phyloP scores from a whole-genome alignment of 2,797 vertebrate genomes.

The Schizothorax lantsangensis region DNA sequence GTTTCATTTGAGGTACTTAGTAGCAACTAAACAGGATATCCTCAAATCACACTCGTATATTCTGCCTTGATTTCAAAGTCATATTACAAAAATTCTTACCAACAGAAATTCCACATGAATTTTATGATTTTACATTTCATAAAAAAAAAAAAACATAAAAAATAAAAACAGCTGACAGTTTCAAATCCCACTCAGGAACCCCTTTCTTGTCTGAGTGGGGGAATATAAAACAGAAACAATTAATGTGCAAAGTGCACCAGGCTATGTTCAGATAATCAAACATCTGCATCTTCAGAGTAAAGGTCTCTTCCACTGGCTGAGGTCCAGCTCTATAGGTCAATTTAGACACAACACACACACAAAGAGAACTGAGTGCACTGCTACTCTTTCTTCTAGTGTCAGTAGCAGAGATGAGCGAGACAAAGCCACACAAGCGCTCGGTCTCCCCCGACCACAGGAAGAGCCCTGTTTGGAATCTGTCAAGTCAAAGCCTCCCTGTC shows the following conservation, averaged over 20 bases:
- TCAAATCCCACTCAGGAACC: neutral
- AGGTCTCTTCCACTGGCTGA: slow-evolving; percentile 34
- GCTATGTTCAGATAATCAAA: neutral
- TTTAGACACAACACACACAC: slow-evolving; percentile 21
- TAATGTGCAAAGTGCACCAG: neutral
- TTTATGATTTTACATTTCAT: neutral
- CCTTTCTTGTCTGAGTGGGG: neutral
- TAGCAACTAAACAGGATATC: neutral
- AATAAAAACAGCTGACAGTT: neutral
- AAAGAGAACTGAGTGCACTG: neutral
- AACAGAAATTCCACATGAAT: neutral
- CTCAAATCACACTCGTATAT: neutral
- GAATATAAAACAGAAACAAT: neutral
- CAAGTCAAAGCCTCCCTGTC: slow-evolving; percentile 30
- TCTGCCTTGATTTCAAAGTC: neutral
- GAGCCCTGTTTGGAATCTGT: slow-evolving; percentile 18
- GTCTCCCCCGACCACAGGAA: slow-evolving; percentile 10
- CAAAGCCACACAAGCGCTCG: neutral
- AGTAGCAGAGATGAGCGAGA: slow-evolving; percentile 7
- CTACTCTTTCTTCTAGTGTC: neutral
- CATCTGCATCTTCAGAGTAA: slow-evolving; percentile 17
- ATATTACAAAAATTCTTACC: neutral
- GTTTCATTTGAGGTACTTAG: neutral
- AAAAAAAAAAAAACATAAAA: too few relatives aligned
- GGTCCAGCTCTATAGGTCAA: slow-evolving; percentile 30